Base-by-base conservation (phyloP, 2,113 vertebrate species). In the Arenaria interpres region DNA sequence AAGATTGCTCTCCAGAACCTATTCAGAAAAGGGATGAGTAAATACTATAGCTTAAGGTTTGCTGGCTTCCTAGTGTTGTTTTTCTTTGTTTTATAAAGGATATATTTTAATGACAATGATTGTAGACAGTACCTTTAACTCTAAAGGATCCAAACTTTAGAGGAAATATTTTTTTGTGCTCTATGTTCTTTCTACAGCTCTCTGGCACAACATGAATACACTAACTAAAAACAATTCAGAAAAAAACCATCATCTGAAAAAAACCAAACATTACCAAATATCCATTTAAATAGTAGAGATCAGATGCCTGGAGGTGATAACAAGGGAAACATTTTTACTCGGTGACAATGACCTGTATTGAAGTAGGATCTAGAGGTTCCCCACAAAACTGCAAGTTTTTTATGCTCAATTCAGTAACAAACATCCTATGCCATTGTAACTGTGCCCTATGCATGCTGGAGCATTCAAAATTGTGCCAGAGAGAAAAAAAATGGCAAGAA, bases 1-100 rank as follows among this genome's bases (percentile, higher is more conserved):
- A 16, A 99, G 98, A 94, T 98, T 98, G 80, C 71, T 92, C 84
- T 98, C 98, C 92, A 99, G 97, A 93, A 98, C 98, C 98, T 99
- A 60, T 43, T 82, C 30, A 93, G 62, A 94, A 67, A 50, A 95
- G 12, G 39, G 3, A 83, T 24, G 35, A 25, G 10, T 67, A 91
- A 54, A 74, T 48, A 43, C 16, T 43, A n/a, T 28, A 85, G 21
- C 6, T 63, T 79, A 87, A 66, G 9, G 0, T 23, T 68, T 92
- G 8, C 2, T n/a, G 11, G 1, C 43, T 17, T 60, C 72, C 46
- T 11, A 3, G 2, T 9, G 15, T 22, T 45, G 15, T 3, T 24
- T 72, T 56, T 25, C 23, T 73, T 39, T 12, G 68, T 90, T 56
- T 4, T 83, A 88, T 13, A 30, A 51, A 60, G 35, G 35, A 56